Conservation (phyloP, 2,888 invertebrate species). For the Stegana nigrithorax region DNA sequence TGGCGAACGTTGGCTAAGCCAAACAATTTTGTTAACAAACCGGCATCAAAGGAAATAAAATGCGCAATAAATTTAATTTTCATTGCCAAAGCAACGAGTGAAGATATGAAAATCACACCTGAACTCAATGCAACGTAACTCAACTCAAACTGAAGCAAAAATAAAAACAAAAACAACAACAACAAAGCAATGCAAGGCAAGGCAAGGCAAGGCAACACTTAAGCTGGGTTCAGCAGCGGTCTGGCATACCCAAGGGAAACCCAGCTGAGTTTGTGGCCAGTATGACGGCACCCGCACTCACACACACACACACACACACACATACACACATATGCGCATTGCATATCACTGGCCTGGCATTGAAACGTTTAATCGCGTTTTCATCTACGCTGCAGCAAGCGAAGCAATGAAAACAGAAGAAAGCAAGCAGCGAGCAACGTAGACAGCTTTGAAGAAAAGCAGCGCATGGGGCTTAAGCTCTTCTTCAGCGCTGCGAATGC, state of each 20-base stretch:
- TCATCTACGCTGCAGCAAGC: background rate
- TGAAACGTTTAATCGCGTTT: constrained; percentile 8
- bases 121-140: constrained; percentile 2
- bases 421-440: constrained; percentile 11
- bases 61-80: constrained; percentile 64
- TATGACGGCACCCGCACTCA: too few relatives aligned
- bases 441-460: too few relatives aligned
- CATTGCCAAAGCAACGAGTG: constrained; percentile 33
- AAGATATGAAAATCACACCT: constrained; percentile 39
- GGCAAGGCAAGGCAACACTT: background rate
- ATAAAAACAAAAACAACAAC: too few relatives aligned
- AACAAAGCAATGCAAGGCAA: too few relatives aligned
- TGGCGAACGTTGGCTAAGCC: constrained; percentile 43
- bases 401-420: background rate
- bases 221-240: background rate
- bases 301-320: too few relatives aligned
- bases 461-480: constrained; percentile 37
- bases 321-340: background rate
- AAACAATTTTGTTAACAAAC: constrained; percentile 58
- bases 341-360: constrained; percentile 5
- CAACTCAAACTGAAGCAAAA: too few relatives aligned
- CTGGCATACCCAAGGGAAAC: background rate
- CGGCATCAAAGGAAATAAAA: constrained; percentile 66
- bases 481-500: constrained; percentile 21
- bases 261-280: background rate